Evolutionary conservation across 2,888 invertebrate genomes (phyloP).

Genomic region (Nymphalis urticae): DNA sequence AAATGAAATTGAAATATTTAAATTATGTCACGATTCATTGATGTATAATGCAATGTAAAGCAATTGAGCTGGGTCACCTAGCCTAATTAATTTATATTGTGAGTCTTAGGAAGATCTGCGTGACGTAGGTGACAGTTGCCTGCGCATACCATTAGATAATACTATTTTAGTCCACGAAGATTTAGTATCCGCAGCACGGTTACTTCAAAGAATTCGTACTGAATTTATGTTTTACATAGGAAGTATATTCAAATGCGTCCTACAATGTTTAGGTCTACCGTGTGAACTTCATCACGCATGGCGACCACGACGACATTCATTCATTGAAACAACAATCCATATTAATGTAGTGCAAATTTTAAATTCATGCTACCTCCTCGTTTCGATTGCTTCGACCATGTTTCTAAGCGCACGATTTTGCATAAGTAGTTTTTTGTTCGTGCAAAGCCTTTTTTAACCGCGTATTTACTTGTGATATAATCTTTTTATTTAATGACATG

Average conservation of each 20-base stretch:
- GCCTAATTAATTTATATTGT: too few relatives aligned
- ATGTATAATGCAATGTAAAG: slow-evolving; percentile 31
- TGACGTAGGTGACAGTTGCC: slow-evolving; percentile 55
- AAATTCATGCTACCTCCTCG: slow-evolving; percentile 76
- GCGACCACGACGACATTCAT: slow-evolving; percentile 78
- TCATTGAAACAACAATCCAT: slow-evolving; percentile 81
- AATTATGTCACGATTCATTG: slow-evolving; percentile 18
- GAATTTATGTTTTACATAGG: slow-evolving; percentile 79
- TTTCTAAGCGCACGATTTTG: slow-evolving; percentile 78
- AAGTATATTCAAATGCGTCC: slow-evolving; percentile 80
- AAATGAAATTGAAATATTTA: slow-evolving; percentile 1
- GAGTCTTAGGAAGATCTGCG: slow-evolving; percentile 9
- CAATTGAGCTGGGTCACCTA: slow-evolving; percentile 25
- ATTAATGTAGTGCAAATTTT: slow-evolving; percentile 82
- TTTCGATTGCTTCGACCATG: slow-evolving; percentile 72
- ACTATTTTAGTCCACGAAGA: slow-evolving; percentile 69
- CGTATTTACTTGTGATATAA: slow-evolving; percentile 63
- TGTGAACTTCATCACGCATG: slow-evolving; percentile 81
- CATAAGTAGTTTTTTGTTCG: slow-evolving; percentile 75
- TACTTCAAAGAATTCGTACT: slow-evolving; percentile 75
- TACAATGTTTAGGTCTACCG: slow-evolving; percentile 77
- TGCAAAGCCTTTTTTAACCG: slow-evolving; percentile 72
- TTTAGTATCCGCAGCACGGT: slow-evolving; percentile 75
- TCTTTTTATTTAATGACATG: slow-evolving; percentile 46
- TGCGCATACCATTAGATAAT: slow-evolving; percentile 69